Evolutionary conservation across 2,888 invertebrate genomes (phyloP).

Genomic region (Onthophagus sagittarius): DNA sequence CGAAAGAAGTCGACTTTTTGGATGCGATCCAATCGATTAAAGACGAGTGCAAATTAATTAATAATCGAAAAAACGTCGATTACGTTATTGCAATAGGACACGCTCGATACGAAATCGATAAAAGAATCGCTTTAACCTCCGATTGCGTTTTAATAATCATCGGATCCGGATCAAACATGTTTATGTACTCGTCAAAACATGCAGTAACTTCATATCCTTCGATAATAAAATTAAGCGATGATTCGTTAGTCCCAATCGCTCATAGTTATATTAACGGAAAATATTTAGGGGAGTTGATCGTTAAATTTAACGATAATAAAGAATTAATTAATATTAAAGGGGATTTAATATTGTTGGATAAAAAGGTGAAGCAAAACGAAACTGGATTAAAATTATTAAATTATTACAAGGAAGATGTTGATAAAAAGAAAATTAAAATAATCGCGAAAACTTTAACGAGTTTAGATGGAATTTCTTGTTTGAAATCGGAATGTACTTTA

Average conservation of each 20-base stretch:
- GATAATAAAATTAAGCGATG: not conserved
- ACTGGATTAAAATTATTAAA: constrained; percentile 61
- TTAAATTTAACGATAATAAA: constrained; percentile 68
- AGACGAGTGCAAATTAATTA: not conserved
- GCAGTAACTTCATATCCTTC: not conserved
- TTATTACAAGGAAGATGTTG: constrained; percentile 56
- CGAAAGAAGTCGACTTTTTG: not conserved
- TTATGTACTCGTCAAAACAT: not conserved
- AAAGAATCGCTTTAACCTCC: not conserved
- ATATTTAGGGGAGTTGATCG: constrained; percentile 51
- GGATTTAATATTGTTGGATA: constrained; percentile 71
- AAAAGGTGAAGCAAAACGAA: constrained; percentile 60
- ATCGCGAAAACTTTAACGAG: constrained; percentile 69
- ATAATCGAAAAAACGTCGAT: not conserved
- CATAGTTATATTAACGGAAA: not conserved
- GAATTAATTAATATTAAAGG: constrained; percentile 66
- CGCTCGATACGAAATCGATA: not conserved
- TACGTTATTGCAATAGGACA: not conserved
- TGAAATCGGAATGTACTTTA: constrained; percentile 71
- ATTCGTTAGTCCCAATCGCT: not conserved
- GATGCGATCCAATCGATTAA: not conserved
- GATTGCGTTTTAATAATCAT: not conserved
- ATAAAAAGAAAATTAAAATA: constrained; percentile 52
- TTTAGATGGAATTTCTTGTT: constrained; percentile 55
- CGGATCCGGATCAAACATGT: not conserved